Evolutionary conservation across 2,888 invertebrate species (phyloP).

Genomic region (Plebejus anna): DNA sequence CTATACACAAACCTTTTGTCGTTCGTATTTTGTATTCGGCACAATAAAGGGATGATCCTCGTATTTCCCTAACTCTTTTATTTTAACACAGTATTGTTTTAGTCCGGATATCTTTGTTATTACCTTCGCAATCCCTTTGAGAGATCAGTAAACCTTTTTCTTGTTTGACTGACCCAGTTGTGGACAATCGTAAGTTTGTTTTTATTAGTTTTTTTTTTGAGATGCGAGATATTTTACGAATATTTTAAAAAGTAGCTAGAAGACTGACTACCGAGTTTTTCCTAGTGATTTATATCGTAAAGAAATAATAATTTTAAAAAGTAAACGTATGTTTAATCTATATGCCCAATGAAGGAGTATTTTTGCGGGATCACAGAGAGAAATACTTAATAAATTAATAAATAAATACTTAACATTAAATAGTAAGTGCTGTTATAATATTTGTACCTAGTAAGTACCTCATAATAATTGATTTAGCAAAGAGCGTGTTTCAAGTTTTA

Average conservation of each 20-base stretch:
- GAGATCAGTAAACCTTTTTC: background rate
- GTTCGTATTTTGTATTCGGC: background rate
- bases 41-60: slow-evolving; percentile 58
- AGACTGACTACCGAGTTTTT: too few species aligned
- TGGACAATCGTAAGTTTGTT: background rate
- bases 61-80: slow-evolving; percentile 63
- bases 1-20: background rate
- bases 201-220: background rate
- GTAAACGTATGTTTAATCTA: too few species aligned
- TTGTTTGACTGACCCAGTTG: background rate
- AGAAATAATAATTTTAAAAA: too few species aligned
- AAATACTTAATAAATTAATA: too few species aligned
- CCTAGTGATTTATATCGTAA: too few species aligned
- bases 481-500: background rate
- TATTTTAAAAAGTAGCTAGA: background rate
- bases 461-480: background rate
- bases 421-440: background rate
- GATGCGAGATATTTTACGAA: background rate
- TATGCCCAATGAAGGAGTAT: too few species aligned
- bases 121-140: slow-evolving; percentile 4
- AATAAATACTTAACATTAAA: too few species aligned
- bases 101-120: slow-evolving; percentile 6
- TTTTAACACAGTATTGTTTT: background rate
- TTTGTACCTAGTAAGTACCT: background rate
- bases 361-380: too few species aligned